Evolutionary conservation across 2,113 vertebrate species (phyloP), one percentile per base, ranked within the genome.

Genomic region (Aegotheles bennettii): DNA sequence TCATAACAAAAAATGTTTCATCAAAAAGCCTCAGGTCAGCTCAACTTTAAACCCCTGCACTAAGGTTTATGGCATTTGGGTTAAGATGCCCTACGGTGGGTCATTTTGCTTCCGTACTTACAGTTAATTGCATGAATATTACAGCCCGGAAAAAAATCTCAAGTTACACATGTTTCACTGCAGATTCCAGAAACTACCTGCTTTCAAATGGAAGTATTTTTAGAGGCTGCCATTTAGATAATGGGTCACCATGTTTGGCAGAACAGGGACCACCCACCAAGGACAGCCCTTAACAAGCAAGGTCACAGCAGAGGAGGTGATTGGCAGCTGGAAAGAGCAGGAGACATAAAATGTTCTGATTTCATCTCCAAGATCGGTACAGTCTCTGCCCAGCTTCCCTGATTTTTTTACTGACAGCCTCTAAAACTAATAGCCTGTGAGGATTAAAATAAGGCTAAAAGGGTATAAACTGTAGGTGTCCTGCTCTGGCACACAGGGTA

Each of bases 181-280:
- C 16, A 67, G 6, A 14, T 3, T 78, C 18, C 26, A 56, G 59
- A 82, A 86, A 75, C n/a, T 26, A 57, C 26, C 59, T 47, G 42
- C 15, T 35, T 86, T 73, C 59, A 68, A 57, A 67, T 36, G 16
- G 20, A 86, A 42, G 21, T 29, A n/a, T 26, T 77, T 71, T 82
- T 47, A 65, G 71, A 65, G 45, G 26, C 11, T 20, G 2, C 20
- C 7, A 16, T 21, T 56, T 33, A 64, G 47, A 61, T 19, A 33
- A 63, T 1, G 2, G 29, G 14, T 61, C 35, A 23, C 23, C 0
- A 1, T 51, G 23, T 26, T 78, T 2, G 1, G 29, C 36, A 54
- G 57, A 59, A n/a, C 51, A 54, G 12, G 45, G 21, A 71, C 36
- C 43, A 65, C 42, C 24, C 35, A 42, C 8, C 43, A 59, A 61